Evolutionary conservation across 2,888 invertebrate species (phyloP).

Genomic region (Nebria brevicollis): DNA sequence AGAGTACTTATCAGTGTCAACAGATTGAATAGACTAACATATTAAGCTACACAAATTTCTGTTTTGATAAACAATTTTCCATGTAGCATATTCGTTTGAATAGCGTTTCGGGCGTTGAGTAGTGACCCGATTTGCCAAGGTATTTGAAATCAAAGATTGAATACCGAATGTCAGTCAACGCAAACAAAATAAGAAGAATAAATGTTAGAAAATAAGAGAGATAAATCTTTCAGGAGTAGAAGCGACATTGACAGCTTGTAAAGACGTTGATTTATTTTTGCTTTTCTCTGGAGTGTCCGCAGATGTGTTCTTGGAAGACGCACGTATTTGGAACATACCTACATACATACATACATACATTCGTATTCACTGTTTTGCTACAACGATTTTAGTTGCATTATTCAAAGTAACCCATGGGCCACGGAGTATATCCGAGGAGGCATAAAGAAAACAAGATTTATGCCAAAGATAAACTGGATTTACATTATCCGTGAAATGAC

Average conservation of each 20-base stretch:
- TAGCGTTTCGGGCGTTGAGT: neutral
- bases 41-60: too few species aligned
- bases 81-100: neutral
- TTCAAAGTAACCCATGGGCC: constrained; percentile 40
- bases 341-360: constrained; percentile 21
- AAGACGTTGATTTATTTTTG: neutral
- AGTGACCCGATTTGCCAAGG: neutral
- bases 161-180: neutral
- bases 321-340: neutral
- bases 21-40: too few species aligned
- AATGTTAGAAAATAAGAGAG: neutral
- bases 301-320: neutral
- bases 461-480: constrained; percentile 46
- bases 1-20: too few species aligned
- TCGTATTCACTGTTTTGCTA: constrained; percentile 34
- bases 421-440: constrained; percentile 17
- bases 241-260: constrained; percentile 1
- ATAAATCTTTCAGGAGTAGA: neutral
- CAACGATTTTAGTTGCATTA: constrained; percentile 34
- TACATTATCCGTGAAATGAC: constrained; percentile 33
- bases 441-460: constrained; percentile 41
- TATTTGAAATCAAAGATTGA: neutral
- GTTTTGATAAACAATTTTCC: too few species aligned
- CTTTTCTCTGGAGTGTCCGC: neutral
- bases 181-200: neutral